These are phyloP conservation scores for Notiomystis cincta DNA, from an alignment of 2,113 vertebrate species.

Conservation along the genomic window DNA sequence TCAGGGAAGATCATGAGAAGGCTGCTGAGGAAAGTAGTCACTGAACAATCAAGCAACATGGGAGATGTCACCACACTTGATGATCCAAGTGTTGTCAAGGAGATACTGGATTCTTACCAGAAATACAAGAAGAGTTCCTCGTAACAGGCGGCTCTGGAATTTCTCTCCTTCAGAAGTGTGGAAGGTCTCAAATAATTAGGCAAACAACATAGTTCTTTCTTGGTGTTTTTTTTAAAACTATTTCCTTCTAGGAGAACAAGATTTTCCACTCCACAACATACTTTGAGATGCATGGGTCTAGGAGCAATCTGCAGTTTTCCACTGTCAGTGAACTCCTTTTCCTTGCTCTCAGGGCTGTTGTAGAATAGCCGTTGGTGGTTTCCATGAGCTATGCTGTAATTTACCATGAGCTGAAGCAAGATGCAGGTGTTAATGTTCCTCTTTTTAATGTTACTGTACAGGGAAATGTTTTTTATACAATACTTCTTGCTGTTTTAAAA, in stretches of 20 bases:
- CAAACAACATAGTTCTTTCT: background rate
- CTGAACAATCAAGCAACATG: constrained; percentile 61
- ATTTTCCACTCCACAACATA: background rate
- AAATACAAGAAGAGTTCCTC: constrained; percentile 56
- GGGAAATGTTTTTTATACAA: background rate
- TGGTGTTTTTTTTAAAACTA: background rate
- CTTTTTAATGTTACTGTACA: background rate
- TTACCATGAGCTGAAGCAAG: background rate
- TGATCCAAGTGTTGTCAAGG: constrained; percentile 80
- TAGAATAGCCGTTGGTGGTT: background rate
- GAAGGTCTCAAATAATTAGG: background rate
- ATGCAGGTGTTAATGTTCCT: background rate
- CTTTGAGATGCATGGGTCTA: background rate
- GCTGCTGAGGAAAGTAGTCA: constrained; percentile 82
- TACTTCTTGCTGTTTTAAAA: background rate
- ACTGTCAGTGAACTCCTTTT: background rate
- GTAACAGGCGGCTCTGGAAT: background rate
- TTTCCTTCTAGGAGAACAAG: background rate
- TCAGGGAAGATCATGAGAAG: constrained; percentile 93
- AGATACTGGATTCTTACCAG: constrained; percentile 77
- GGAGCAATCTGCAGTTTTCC: background rate
- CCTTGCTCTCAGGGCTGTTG: background rate
- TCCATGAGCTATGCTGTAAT: background rate
- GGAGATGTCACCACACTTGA: constrained; percentile 89
- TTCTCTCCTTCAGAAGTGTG: background rate